These are phyloP conservation scores for Micrastur ruficollis DNA, from an alignment of 2,797 vertebrate genomes.

Conservation along the genomic window DNA sequence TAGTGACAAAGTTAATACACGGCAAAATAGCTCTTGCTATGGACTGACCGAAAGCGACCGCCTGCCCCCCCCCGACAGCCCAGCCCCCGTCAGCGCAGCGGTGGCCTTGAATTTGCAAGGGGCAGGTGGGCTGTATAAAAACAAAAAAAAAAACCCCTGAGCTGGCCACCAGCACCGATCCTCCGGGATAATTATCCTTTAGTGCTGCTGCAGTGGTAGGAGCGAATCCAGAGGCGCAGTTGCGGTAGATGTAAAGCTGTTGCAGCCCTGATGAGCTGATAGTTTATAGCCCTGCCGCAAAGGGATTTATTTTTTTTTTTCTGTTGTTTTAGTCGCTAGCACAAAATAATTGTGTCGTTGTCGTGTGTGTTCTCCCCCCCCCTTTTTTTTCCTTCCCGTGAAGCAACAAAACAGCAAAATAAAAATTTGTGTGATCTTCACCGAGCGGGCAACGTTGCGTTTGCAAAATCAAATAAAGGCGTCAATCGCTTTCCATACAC, in stretches of 20 bases:
- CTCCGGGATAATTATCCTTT: not conserved
- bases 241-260: not conserved
- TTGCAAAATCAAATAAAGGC: not conserved
- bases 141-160: fast-evolving
- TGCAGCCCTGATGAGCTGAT: not conserved
- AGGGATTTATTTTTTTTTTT: not conserved
- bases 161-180: too few species aligned
- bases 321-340: not conserved
- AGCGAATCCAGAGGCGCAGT: not conserved
- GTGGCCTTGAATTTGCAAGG: not conserved
- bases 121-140: not conserved
- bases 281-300: not conserved
- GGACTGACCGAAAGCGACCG: not conserved
- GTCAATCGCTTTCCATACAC: not conserved
- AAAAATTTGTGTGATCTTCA: not conserved
- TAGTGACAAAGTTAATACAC: fast-evolving
- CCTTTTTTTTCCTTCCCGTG: not conserved
- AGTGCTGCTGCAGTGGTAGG: not conserved
- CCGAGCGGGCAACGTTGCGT: not conserved
- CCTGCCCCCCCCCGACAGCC: not conserved
- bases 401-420: not conserved
- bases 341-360: not conserved
- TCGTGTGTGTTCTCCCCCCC: not conserved
- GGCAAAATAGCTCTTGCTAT: not conserved
- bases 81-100: too few species aligned